Percentiles rank a stretch among this genome's conserved stretches.
These are phyloP conservation scores for Teleopsis dalmanni DNA, from an alignment of 1,140 invertebrate species.

Conservation along the genomic window DNA sequence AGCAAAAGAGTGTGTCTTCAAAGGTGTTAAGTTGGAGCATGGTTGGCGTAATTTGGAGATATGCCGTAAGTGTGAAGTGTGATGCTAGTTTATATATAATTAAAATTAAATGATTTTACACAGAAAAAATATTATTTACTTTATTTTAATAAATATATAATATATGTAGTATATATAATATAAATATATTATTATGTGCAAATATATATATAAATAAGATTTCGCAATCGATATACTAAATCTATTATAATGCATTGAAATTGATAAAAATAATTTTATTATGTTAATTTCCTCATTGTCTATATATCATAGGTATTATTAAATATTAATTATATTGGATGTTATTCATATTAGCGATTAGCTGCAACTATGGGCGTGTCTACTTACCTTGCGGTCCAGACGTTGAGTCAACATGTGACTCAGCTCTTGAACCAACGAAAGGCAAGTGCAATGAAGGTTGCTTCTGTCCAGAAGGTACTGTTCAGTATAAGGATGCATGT, in stretches of 20 bases:
- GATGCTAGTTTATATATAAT: not conserved
- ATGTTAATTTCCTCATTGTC: too few species aligned
- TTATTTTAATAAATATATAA: too few species aligned
- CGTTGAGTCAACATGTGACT: constrained; percentile 51
- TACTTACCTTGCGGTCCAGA: constrained; percentile 63
- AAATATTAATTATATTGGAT: not conserved
- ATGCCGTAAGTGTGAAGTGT: constrained; percentile 65
- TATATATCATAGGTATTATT: too few species aligned
- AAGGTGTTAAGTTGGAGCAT: constrained; percentile 53
- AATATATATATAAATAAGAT: too few species aligned
- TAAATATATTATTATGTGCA: not conserved
- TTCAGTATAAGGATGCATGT: constrained; percentile 66
- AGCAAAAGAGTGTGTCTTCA: constrained; percentile 63
- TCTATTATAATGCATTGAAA: too few species aligned
- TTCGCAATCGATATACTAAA: too few species aligned
- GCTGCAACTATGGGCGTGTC: constrained; percentile 58
- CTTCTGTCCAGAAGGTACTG: constrained; percentile 69
- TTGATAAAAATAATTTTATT: too few species aligned
- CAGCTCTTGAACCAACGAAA: constrained; percentile 33
- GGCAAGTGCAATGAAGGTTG: constrained; percentile 73
- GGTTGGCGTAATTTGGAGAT: constrained; percentile 65
- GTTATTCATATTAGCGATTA: constrained; percentile 49
- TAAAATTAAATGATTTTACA: not conserved
- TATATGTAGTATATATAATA: too few species aligned
- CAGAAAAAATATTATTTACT: too few species aligned